These are phyloP conservation scores for Anneissia japonica DNA, from an alignment of 35 echinoderm and acorn worm genomes.

Conservation along the genomic window DNA sequence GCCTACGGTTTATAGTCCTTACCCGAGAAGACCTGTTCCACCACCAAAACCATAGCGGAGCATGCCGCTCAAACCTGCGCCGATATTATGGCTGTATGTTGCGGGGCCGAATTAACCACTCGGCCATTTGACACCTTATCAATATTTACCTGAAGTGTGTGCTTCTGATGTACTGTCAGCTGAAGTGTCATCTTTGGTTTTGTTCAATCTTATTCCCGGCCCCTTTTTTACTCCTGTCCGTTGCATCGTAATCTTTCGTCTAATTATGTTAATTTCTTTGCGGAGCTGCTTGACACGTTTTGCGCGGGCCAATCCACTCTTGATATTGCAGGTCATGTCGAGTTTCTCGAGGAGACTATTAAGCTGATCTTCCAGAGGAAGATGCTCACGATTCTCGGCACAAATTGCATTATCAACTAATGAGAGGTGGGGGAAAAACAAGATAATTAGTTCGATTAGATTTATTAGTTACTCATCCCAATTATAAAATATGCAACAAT, in stretches of 20 bases:
- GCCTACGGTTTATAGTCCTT: too few relatives aligned
- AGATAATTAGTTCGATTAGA: neutral
- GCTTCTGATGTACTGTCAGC: neutral
- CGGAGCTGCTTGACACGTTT: slow-evolving; percentile 87
- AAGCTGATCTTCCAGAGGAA: slow-evolving; percentile 88
- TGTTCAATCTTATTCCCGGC: neutral
- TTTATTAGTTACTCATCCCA: too few relatives aligned
- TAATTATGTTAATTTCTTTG: slow-evolving; percentile 84
- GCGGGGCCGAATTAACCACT: too few relatives aligned
- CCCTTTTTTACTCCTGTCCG: neutral
- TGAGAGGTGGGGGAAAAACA: neutral
- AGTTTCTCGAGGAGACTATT: slow-evolving; percentile 82
- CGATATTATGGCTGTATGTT: too few relatives aligned
- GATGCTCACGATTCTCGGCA: slow-evolving; percentile 67
- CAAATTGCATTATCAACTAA: slow-evolving; percentile 76
- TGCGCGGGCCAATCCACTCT: slow-evolving; percentile 62
- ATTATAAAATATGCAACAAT: too few relatives aligned
- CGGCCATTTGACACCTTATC: too few relatives aligned
- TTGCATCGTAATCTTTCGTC: slow-evolving; percentile 69
- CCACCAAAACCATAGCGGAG: too few relatives aligned
- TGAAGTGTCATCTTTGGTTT: neutral
- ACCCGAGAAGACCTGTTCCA: too few relatives aligned
- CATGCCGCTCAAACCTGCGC: too few relatives aligned
- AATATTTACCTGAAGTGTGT: neutral
- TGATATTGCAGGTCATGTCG: slow-evolving; percentile 86